Evolutionary conservation across 1,140 invertebrate genomes (phyloP).

Genomic region (Aphis gossypii): DNA sequence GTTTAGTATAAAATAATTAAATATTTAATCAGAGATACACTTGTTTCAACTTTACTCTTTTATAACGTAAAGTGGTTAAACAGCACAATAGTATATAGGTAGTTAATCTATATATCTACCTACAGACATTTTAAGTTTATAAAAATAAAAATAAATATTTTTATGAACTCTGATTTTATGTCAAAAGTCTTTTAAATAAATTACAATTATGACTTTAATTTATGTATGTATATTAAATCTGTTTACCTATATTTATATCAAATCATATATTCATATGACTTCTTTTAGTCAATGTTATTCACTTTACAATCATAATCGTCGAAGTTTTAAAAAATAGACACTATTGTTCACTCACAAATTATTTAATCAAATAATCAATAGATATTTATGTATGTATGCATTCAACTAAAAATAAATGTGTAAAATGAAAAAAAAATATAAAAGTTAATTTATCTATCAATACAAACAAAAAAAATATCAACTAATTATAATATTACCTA

Average conservation of each 20-base stretch:
- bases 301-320: not conserved
- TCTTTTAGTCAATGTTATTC: not conserved
- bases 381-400: not conserved
- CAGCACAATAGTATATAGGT: not conserved
- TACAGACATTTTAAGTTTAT: conserved; percentile 8
- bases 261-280: not conserved
- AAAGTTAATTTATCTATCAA: not conserved
- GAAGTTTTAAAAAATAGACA: not conserved
- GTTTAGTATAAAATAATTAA: conserved; percentile 19
- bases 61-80: not conserved
- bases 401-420: not conserved
- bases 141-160: not conserved
- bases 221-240: not conserved
- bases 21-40: conserved; percentile 24
- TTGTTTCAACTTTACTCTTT: conserved; percentile 22
- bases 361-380: not conserved
- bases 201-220: not conserved
- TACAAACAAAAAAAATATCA: not conserved
- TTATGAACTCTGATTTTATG: not conserved
- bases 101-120: not conserved
- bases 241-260: not conserved
- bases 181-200: not conserved
- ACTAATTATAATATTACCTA: not conserved
- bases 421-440: not conserved
- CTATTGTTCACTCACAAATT: not conserved